phyloP scores from a whole-genome alignment of 2,797 vertebrate species.

The Astyanax mexicanus region DNA sequence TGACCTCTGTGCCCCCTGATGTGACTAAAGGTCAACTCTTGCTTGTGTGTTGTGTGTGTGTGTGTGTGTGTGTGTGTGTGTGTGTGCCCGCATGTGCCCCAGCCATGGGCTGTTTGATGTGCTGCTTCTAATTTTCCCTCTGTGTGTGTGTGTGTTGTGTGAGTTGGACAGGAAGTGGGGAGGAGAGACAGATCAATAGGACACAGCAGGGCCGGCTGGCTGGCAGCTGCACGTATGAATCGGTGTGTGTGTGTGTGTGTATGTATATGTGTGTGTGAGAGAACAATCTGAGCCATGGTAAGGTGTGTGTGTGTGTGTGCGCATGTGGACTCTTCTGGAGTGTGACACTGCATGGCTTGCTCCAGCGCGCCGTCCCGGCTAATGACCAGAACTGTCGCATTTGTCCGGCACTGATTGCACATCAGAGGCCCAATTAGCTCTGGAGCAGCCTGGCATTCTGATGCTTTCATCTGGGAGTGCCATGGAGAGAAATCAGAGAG shows the following conservation, averaged over 20 bases:
- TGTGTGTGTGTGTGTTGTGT: background rate
- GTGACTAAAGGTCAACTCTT: background rate
- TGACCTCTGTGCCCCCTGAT: background rate
- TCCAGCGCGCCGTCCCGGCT: constrained; percentile 74
- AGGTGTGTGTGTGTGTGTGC: constrained; percentile 30
- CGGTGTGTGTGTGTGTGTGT: background rate
- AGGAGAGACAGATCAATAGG: constrained; percentile 52
- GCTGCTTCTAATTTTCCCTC: constrained; percentile 38
- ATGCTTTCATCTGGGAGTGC: constrained; percentile 86
- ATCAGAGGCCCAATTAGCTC: constrained; percentile 93
- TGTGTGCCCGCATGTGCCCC: constrained; percentile 3
- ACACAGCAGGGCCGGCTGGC: constrained; percentile 43
- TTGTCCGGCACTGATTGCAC: constrained; percentile 94
- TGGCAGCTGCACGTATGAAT: constrained; percentile 16
- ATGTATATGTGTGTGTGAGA: constrained; percentile 13
- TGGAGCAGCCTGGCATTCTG: constrained; percentile 89
- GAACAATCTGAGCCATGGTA: background rate
- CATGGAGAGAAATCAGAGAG: constrained; percentile 74
- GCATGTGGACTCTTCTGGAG: constrained; percentile 4
- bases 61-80: constrained; percentile 32
- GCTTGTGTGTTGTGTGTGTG: background rate
- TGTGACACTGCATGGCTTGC: constrained; percentile 39
- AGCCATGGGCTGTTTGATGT: constrained; percentile 19
- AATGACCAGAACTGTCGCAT: constrained; percentile 95
- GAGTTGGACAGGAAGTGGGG: constrained; percentile 37